These are phyloP conservation scores for Luffia ferchaultella DNA, from an alignment of 2,888 invertebrate species.

Conservation along the genomic window DNA sequence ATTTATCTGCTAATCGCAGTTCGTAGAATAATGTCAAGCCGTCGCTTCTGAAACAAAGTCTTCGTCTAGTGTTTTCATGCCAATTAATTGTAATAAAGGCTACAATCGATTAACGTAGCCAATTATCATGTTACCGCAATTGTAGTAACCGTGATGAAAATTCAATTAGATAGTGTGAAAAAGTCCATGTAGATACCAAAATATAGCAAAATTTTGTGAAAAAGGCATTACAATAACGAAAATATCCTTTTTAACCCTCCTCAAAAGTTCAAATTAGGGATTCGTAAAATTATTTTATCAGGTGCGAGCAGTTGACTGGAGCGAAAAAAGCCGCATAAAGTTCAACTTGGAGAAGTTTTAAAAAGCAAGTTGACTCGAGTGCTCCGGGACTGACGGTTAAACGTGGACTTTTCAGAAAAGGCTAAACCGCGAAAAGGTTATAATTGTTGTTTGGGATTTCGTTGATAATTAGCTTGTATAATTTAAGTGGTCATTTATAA, in stretches of 20 bases:
- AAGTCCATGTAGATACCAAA: too few relatives aligned
- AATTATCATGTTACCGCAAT: too few relatives aligned
- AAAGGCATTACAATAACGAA: too few relatives aligned
- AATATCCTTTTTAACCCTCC: slow-evolving; percentile 45
- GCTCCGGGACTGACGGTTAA: slow-evolving; percentile 32
- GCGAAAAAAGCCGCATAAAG: slow-evolving; percentile 29
- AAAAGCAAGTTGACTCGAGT: slow-evolving; percentile 58
- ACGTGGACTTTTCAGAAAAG: slow-evolving; percentile 34
- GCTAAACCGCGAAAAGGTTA: slow-evolving; percentile 46
- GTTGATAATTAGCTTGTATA: background rate
- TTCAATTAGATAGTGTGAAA: too few relatives aligned
- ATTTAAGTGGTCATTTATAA: background rate
- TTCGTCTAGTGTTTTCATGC: too few relatives aligned
- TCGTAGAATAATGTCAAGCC: too few relatives aligned
- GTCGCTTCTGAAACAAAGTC: too few relatives aligned
- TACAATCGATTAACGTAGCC: too few relatives aligned
- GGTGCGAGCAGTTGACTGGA: slow-evolving; percentile 43
- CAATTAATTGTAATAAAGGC: too few relatives aligned
- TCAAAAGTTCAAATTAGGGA: slow-evolving; percentile 59
- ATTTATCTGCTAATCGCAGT: too few relatives aligned
- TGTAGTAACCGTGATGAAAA: too few relatives aligned
- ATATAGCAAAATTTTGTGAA: too few relatives aligned
- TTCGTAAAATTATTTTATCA: slow-evolving; percentile 60
- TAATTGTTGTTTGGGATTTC: slow-evolving; percentile 37
- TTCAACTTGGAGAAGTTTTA: slow-evolving; percentile 56